Evolutionary conservation across 1,140 invertebrate species (phyloP).

Genomic region (Lepidotrigona ventralis): DNA sequence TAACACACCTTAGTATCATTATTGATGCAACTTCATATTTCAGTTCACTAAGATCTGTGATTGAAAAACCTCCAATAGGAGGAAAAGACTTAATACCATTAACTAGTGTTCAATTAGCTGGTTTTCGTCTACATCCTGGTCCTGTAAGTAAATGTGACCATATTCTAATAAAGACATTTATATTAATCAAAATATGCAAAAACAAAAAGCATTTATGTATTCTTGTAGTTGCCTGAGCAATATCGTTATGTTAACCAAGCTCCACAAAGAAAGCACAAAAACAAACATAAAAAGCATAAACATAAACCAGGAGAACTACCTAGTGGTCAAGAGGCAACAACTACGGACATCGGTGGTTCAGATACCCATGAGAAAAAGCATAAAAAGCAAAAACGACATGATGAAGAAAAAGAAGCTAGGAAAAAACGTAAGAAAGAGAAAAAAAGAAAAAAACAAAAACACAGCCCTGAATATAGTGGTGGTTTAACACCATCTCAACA

Average conservation of each 20-base stretch:
- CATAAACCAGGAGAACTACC: conserved; percentile 89
- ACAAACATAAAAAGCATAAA: conserved; percentile 97
- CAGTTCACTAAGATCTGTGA: conserved; percentile 95
- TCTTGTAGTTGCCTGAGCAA: conserved; percentile 93
- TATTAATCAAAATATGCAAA: not conserved
- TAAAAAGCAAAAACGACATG: conserved; percentile 96
- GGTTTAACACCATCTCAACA: conserved; percentile 87
- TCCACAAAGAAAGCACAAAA: conserved; percentile 95
- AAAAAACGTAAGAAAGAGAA: conserved; percentile 98
- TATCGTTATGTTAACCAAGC: conserved; percentile 96
- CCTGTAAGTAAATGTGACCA: conserved; percentile 83
- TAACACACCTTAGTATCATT: not conserved
- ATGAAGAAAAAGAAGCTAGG: conserved; percentile 94
- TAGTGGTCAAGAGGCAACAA: conserved; percentile 85
- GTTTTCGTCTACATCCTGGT: conserved; percentile 97
- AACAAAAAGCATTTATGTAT: conserved; percentile 30
- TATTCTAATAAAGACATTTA: not conserved
- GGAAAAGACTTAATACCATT: conserved; percentile 96
- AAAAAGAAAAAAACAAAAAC: conserved; percentile 96
- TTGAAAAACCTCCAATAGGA: conserved; percentile 98
- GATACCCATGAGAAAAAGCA: conserved; percentile 97
- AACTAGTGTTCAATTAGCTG: conserved; percentile 92
- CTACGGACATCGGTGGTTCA: conserved; percentile 83
- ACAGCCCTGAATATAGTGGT: conserved; percentile 92
- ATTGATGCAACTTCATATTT: conserved; percentile 62